Conservation (phyloP, 2,888 invertebrate species). For the Diarsia dahlii region DNA sequence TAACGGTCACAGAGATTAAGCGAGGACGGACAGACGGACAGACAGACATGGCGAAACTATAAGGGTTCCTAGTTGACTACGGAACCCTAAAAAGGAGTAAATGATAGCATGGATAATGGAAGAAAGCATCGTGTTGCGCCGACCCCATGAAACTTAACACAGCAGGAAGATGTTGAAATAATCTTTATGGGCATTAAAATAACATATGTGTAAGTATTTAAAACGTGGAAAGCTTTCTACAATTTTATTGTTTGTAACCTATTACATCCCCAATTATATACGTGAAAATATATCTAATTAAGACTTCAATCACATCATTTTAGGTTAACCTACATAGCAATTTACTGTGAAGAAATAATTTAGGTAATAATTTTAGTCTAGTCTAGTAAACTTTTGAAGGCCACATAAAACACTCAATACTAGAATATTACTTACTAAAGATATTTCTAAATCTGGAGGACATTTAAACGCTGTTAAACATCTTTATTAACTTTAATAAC, state of each 20-base stretch:
- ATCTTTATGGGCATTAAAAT: too few species aligned
- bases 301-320: neutral
- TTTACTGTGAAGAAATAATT: constrained; percentile 24
- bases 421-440: constrained; percentile 21
- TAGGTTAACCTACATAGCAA: constrained; percentile 5
- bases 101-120: too few species aligned
- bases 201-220: neutral
- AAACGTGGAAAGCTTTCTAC: neutral
- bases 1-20: too few species aligned
- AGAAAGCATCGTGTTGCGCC: too few species aligned
- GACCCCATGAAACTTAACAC: too few species aligned
- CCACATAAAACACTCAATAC: constrained; percentile 25
- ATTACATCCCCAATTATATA: constrained; percentile 3
- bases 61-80: too few species aligned
- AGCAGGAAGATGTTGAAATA: too few species aligned
- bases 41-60: too few species aligned
- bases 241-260: neutral
- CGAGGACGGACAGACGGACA: too few species aligned
- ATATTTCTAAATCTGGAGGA: constrained; percentile 23
- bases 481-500: constrained; percentile 43
- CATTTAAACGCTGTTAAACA: constrained; percentile 45
- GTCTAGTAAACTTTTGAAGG: constrained; percentile 16
- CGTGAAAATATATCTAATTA: neutral
- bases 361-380: constrained; percentile 13
- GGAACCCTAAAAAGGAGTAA: too few species aligned